Evolutionary conservation across 2,888 invertebrate species (phyloP).

Genomic region (Ctenicera cuprea): DNA sequence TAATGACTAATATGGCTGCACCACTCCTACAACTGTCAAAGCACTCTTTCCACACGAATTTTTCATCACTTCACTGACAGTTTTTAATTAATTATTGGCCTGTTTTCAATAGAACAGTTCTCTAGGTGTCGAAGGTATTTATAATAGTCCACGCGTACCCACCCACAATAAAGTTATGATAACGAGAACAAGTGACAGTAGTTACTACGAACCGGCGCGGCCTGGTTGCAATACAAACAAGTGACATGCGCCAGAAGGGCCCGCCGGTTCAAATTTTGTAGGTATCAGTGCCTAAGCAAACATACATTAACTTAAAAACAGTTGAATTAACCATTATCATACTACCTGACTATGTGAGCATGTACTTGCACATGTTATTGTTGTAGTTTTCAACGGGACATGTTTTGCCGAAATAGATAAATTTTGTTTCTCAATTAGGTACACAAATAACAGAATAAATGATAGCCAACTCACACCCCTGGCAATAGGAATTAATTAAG

Average conservation of each 20-base stretch:
- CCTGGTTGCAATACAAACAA: constrained; percentile 46
- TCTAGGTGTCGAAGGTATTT: constrained; percentile 27
- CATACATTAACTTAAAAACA: not conserved
- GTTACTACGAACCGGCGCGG: constrained; percentile 56
- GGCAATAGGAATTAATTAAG: too few relatives aligned
- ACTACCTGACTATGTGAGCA: too few relatives aligned
- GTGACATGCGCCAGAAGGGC: constrained; percentile 55
- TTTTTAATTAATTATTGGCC: constrained; percentile 30
- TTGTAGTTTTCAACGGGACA: too few relatives aligned
- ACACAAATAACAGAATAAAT: too few relatives aligned
- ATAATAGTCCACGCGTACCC: constrained; percentile 53
- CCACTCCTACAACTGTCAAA: constrained; percentile 53
- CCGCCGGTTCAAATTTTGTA: constrained; percentile 45
- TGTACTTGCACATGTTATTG: too few relatives aligned
- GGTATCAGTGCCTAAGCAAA: constrained; percentile 20
- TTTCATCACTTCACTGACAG: constrained; percentile 41
- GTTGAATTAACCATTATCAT: too few relatives aligned
- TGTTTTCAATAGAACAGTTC: not conserved
- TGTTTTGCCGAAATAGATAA: too few relatives aligned
- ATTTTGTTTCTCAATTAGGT: too few relatives aligned
- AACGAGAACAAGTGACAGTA: constrained; percentile 59
- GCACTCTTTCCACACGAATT: constrained; percentile 34
- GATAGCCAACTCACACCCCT: too few relatives aligned
- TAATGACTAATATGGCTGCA: constrained; percentile 62
- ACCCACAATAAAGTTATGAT: constrained; percentile 57